Evolutionary conservation across 2,888 invertebrate genomes (phyloP).

Genomic region (Hypercompe scribonia): DNA sequence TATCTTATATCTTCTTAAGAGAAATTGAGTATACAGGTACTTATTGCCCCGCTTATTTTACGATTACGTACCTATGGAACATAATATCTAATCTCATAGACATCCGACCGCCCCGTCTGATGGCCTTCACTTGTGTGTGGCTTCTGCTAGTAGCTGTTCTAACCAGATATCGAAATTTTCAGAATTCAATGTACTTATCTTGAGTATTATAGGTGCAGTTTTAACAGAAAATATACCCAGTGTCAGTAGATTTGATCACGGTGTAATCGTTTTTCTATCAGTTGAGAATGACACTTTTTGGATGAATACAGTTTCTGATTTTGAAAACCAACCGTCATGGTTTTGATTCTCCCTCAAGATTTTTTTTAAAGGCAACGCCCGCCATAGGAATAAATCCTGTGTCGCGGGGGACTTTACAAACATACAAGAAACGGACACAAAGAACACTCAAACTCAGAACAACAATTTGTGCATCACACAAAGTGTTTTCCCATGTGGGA

Average conservation of each 20-base stretch:
- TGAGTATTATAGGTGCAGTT: neutral
- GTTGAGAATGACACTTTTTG: neutral
- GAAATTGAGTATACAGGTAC: constrained; percentile 7
- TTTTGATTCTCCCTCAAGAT: too few species aligned
- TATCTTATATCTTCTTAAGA: neutral
- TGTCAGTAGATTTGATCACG: neutral
- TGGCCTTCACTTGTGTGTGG: constrained; percentile 50
- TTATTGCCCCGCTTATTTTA: constrained; percentile 37
- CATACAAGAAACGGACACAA: too few species aligned
- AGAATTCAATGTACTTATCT: constrained; percentile 9
- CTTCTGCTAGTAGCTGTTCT: constrained; percentile 34
- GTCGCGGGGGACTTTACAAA: too few species aligned
- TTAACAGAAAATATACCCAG: neutral
- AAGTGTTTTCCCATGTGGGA: too few species aligned
- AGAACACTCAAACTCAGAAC: too few species aligned
- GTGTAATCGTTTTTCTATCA: neutral
- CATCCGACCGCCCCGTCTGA: constrained; percentile 25
- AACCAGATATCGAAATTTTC: constrained; percentile 14
- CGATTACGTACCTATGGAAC: constrained; percentile 41
- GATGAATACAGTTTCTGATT: neutral
- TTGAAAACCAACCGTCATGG: too few species aligned
- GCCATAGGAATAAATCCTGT: too few species aligned
- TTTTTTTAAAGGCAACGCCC: too few species aligned
- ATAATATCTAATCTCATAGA: constrained; percentile 54
- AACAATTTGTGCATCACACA: too few species aligned